Conservation (phyloP, 2,113 vertebrate species). For the Gymnocephalus cernua region DNA sequence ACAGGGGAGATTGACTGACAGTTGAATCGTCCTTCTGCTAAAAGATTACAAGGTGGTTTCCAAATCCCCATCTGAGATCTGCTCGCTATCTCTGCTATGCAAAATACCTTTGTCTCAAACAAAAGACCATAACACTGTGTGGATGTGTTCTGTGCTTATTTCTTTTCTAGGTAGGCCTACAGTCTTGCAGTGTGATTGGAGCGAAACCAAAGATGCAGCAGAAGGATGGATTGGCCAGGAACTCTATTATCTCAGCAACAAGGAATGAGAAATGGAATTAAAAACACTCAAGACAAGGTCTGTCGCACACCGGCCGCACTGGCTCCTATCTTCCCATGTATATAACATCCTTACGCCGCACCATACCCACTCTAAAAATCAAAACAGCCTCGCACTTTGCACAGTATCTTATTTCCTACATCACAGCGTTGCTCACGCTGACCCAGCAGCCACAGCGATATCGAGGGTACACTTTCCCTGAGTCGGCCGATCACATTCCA, state of each 20-base stretch:
- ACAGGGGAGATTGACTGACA: slow-evolving; percentile 74
- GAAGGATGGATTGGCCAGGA: slow-evolving; percentile 25
- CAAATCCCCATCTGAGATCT: slow-evolving; percentile 59
- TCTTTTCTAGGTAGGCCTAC: slow-evolving; percentile 53
- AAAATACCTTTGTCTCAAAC: slow-evolving; percentile 56
- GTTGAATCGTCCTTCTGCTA: slow-evolving; percentile 66
- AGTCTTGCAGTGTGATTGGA: slow-evolving; percentile 34
- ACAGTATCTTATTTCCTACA: slow-evolving; percentile 34
- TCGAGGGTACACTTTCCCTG: neutral
- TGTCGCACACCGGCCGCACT: slow-evolving; percentile 45
- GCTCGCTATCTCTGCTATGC: slow-evolving; percentile 61
- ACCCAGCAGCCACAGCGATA: slow-evolving; percentile 33
- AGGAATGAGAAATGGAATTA: slow-evolving; percentile 58
- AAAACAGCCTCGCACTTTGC: slow-evolving; percentile 18
- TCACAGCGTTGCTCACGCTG: slow-evolving; percentile 9
- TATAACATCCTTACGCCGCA: slow-evolving; percentile 8
- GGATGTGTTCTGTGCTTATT: slow-evolving; percentile 54
- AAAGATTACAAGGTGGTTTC: slow-evolving; percentile 61
- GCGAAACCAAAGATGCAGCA: slow-evolving; percentile 41
- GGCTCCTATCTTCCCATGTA: neutral
- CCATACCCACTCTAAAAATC: slow-evolving; percentile 17
- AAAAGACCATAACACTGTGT: slow-evolving; percentile 36
- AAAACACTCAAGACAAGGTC: slow-evolving; percentile 61
- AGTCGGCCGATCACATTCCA: slow-evolving; percentile 56
- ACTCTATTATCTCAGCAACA: slow-evolving; percentile 50